A percentile compares a stretch with the other conserved stretches of the same genome.
Evolutionary conservation across 2,888 invertebrate genomes (phyloP).

Genomic region (Cheilosia vulpina): DNA sequence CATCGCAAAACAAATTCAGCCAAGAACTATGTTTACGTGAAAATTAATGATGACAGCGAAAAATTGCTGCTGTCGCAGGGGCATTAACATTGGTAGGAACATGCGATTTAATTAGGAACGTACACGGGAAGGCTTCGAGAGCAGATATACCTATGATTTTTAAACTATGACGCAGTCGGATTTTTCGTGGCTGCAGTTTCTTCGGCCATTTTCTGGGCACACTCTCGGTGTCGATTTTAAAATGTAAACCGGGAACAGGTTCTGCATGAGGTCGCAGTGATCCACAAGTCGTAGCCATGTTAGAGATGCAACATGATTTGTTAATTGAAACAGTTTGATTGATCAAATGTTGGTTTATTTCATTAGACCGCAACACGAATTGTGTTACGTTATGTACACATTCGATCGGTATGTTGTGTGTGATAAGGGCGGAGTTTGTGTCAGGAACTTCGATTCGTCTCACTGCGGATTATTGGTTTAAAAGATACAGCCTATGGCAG

Average conservation of each 20-base stretch:
- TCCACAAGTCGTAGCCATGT: neutral
- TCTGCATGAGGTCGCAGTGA: too few relatives aligned
- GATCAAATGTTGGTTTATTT: slow-evolving; percentile 46
- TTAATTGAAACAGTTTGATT: slow-evolving; percentile 52
- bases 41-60: slow-evolving; percentile 40
- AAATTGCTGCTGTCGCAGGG: slow-evolving; percentile 12
- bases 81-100: slow-evolving; percentile 1
- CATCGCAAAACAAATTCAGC: slow-evolving; percentile 38
- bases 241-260: slow-evolving; percentile 12
- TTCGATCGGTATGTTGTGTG: too few relatives aligned
- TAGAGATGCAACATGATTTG: slow-evolving; percentile 39
- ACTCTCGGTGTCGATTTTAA: neutral
- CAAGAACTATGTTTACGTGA: slow-evolving; percentile 52
- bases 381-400: neutral
- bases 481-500: neutral
- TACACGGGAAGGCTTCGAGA: slow-evolving; percentile 12
- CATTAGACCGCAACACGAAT: slow-evolving; percentile 39
- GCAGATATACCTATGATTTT: neutral
- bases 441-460: neutral
- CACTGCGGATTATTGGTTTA: neutral
- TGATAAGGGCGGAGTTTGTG: too few relatives aligned
- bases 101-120: slow-evolving; percentile 39
- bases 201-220: too few relatives aligned
- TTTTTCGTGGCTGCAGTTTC: neutral
- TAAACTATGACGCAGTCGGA: neutral